These are phyloP conservation scores for Crotophaga sulcirostris DNA, from an alignment of 2,113 vertebrate species.

Conservation along the genomic window DNA sequence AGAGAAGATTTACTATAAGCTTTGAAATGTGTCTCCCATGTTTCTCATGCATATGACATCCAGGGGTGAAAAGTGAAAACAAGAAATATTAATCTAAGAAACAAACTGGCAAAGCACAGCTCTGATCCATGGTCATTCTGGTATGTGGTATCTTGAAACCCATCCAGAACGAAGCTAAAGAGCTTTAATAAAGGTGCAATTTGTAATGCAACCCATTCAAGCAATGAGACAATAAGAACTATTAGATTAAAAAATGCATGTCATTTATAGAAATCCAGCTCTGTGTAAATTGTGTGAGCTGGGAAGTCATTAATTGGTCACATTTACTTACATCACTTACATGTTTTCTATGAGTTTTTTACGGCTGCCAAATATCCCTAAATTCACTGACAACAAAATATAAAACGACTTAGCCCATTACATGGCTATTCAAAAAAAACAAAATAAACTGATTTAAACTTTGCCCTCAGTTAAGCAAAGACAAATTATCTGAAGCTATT, in stretches of 20 bases:
- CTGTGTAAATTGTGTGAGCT: neutral
- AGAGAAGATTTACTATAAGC: slow-evolving; percentile 38
- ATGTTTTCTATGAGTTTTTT: slow-evolving; percentile 20
- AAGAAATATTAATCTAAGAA: slow-evolving; percentile 28
- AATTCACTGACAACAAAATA: slow-evolving; percentile 38
- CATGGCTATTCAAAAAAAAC: slow-evolving; percentile 25
- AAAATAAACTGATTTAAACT: slow-evolving; percentile 47
- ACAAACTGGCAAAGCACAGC: slow-evolving; percentile 18
- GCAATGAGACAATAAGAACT: neutral
- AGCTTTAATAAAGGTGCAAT: neutral
- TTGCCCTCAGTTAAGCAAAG: slow-evolving; percentile 39
- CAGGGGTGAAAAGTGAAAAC: slow-evolving; percentile 42
- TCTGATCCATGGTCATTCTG: neutral
- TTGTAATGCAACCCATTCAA: neutral
- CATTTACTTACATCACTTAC: slow-evolving; percentile 32
- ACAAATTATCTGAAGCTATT: slow-evolving; percentile 42
- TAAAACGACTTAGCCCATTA: slow-evolving; percentile 48
- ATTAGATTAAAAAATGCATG: neutral
- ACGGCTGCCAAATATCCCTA: slow-evolving; percentile 45
- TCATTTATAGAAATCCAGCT: slow-evolving; percentile 13
- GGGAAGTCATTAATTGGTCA: slow-evolving; percentile 27
- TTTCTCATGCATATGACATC: slow-evolving; percentile 50
- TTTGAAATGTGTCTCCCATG: slow-evolving; percentile 52
- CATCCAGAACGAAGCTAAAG: slow-evolving; percentile 26
- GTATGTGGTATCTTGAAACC: neutral